A percentile compares a stretch with the other conserved stretches of the same genome.
These are phyloP conservation scores for Antechinus stuartii DNA, from an alignment of 2,113 vertebrate species.

Conservation along the genomic window DNA sequence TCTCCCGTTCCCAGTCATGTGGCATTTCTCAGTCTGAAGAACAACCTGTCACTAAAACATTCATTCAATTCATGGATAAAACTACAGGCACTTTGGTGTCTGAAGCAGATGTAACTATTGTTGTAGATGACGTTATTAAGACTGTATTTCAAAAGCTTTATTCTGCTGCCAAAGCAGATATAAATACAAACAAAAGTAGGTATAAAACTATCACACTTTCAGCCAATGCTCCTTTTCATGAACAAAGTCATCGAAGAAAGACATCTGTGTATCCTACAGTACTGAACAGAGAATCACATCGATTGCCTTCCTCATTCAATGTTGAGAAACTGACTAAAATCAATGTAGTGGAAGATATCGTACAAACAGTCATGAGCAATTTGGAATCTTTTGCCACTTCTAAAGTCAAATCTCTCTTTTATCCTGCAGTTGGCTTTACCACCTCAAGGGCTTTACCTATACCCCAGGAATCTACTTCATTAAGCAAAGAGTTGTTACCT, in stretches of 20 bases:
- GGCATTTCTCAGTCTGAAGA: not conserved
- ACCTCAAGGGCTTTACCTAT: conserved; percentile 35
- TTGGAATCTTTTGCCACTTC: conserved; percentile 71
- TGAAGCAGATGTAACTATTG: conserved; percentile 69
- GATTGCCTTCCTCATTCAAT: conserved; percentile 10
- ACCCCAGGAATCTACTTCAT: not conserved
- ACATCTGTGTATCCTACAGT: conserved; percentile 1
- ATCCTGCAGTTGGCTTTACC: conserved; percentile 43
- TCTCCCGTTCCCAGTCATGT: not conserved
- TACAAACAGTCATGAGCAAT: conserved; percentile 65
- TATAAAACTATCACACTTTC: conserved; percentile 63
- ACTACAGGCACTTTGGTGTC: conserved; percentile 58
- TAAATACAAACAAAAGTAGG: conserved; percentile 25
- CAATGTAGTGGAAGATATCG: conserved; percentile 71
- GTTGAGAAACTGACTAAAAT: conserved; percentile 47
- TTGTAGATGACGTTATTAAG: conserved; percentile 65
- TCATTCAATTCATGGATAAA: conserved; percentile 19
- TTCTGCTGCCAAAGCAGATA: conserved; percentile 55
- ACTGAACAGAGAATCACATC: not conserved
- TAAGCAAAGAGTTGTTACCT: conserved; percentile 44
- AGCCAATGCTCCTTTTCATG: conserved; percentile 57
- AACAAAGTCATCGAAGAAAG: conserved; percentile 1
- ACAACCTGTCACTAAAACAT: conserved; percentile 20
- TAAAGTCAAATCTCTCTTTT: conserved; percentile 73
- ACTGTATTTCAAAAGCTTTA: conserved; percentile 74